A percentile compares a stretch with the other conserved stretches of the same genome.
Evolutionary conservation across 2,797 vertebrate species (phyloP).

Genomic region (Synanceia verrucosa): DNA sequence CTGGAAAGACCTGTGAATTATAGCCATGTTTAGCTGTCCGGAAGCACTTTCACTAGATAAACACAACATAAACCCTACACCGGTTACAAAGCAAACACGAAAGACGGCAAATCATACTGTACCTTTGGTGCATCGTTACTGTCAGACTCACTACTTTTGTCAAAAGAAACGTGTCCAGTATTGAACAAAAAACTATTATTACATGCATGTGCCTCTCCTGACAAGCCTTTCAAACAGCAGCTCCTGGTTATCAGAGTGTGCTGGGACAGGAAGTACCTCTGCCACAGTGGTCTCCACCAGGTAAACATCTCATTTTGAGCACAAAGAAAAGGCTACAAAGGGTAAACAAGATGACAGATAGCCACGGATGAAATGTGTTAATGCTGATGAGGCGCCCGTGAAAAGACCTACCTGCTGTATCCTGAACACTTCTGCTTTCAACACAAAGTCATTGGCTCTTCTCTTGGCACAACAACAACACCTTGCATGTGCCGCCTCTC

Average conservation of each 20-base stretch:
- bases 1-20: slow-evolving; percentile 84
- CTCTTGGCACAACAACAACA: slow-evolving; percentile 44
- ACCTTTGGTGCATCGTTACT: slow-evolving; percentile 73
- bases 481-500: slow-evolving; percentile 21
- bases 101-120: slow-evolving; percentile 21
- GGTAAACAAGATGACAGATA: slow-evolving; percentile 66
- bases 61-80: background rate
- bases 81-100: background rate
- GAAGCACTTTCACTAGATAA: slow-evolving; percentile 7
- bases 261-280: slow-evolving; percentile 25
- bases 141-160: slow-evolving; percentile 5
- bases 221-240: slow-evolving; percentile 1
- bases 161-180: slow-evolving; percentile 12
- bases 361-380: slow-evolving; percentile 60
- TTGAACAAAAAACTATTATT: slow-evolving; percentile 1
- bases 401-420: slow-evolving; percentile 64
- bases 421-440: slow-evolving; percentile 65
- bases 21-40: slow-evolving; percentile 13
- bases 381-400: slow-evolving; percentile 47
- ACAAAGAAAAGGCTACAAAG: slow-evolving; percentile 62
- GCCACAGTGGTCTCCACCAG: slow-evolving; percentile 28
- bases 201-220: slow-evolving; percentile 1
- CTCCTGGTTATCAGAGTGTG: slow-evolving; percentile 15
- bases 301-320: slow-evolving; percentile 68
- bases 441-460: slow-evolving; percentile 73